Conservation (phyloP, 2,797 vertebrate species). For the Arrhamphus sclerolepis region DNA sequence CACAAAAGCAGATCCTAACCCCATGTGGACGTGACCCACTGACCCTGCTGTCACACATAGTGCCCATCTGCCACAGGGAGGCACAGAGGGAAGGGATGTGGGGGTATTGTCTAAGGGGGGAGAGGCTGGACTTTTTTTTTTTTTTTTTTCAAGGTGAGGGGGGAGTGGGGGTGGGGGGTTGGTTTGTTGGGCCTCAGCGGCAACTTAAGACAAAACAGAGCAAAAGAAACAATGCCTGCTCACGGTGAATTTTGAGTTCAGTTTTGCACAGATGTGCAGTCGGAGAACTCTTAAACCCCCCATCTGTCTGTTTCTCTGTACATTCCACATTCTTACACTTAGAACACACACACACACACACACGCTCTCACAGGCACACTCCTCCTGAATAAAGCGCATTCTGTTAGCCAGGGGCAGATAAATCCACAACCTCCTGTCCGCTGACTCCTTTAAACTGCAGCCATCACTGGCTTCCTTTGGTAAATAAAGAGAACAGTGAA, state of each 20-base stretch:
- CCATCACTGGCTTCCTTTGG: too few species aligned
- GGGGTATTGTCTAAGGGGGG: conserved; percentile 1
- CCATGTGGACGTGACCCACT: conserved; percentile 83
- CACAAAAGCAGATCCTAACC: conserved; percentile 54
- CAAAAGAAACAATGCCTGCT: conserved; percentile 61
- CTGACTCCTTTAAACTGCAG: background rate
- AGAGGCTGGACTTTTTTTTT: conserved; percentile 9
- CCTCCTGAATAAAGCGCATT: conserved; percentile 31
- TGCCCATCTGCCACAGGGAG: conserved; percentile 84
- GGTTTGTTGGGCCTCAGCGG: conserved; percentile 8
- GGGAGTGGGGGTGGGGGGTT: background rate
- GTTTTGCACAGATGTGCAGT: conserved; percentile 68
- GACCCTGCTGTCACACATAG: conserved; percentile 82
- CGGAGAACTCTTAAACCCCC: conserved; percentile 23
- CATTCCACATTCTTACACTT: conserved; percentile 7
- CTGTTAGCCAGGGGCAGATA: conserved; percentile 42
- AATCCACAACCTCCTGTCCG: conserved; percentile 36
- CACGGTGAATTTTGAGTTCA: conserved; percentile 65
- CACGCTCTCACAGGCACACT: conserved; percentile 9
- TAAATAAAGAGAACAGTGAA: too few species aligned
- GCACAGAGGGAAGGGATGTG: conserved; percentile 60
- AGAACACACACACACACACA: conserved; percentile 13
- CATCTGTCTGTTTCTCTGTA: conserved; percentile 16
- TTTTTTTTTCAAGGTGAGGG: background rate
- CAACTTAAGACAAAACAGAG: conserved; percentile 30